Conservation (phyloP, 1,140 invertebrate genomes). For the Drosophila tropicalis region DNA sequence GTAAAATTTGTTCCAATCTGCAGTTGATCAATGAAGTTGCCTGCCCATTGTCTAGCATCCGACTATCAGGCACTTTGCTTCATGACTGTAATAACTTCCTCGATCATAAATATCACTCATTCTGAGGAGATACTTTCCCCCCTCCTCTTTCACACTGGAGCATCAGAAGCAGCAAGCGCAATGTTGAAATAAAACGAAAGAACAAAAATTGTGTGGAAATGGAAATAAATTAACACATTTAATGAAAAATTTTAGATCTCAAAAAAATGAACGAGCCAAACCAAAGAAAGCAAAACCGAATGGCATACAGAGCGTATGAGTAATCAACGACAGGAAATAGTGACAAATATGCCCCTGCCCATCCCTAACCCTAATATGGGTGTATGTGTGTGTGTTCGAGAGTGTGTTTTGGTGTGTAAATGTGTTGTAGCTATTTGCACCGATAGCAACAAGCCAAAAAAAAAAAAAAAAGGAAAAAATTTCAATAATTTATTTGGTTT, state of each 20-base stretch:
- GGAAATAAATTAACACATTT: constrained; percentile 80
- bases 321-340: constrained; percentile 80
- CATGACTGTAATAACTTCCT: constrained; percentile 1
- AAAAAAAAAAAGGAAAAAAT: constrained; percentile 47
- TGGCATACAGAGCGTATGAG: constrained; percentile 73
- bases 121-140: constrained; percentile 12
- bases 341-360: constrained; percentile 63
- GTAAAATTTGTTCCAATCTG: too few relatives aligned
- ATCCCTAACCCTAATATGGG: constrained; percentile 4
- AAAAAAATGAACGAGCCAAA: constrained; percentile 22
- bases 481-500: constrained; percentile 81
- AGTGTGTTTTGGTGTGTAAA: constrained; percentile 55
- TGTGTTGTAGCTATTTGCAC: constrained; percentile 80
- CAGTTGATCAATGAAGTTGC: too few relatives aligned
- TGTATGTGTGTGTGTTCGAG: constrained; percentile 9
- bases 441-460: constrained; percentile 78
- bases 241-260: constrained; percentile 64
- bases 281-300: constrained; percentile 15
- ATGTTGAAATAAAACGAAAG: constrained; percentile 35
- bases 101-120: constrained; percentile 47
- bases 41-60: neutral
- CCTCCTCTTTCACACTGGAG: neutral
- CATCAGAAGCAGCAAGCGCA: constrained; percentile 19
- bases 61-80: too few relatives aligned
- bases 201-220: constrained; percentile 68